These are phyloP conservation scores for Spea bombifrons DNA, from an alignment of 2,113 vertebrate genomes.

Conservation along the genomic window DNA sequence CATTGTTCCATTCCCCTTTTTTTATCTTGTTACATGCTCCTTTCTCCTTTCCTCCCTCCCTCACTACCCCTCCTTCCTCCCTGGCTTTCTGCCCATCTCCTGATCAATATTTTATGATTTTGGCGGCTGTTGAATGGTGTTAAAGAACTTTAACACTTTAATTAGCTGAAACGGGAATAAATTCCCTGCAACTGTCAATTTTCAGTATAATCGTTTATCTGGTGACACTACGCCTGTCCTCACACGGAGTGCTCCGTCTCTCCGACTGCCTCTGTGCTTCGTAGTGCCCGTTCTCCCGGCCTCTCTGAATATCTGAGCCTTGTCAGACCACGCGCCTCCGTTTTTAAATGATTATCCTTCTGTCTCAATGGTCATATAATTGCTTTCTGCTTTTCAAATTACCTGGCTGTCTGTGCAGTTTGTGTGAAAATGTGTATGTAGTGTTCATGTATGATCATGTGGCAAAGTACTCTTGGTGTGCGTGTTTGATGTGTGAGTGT, in stretches of 20 bases:
- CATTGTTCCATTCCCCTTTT: neutral
- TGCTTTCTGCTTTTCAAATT: neutral
- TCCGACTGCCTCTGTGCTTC: neutral
- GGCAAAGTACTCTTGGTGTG: no score
- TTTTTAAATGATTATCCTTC: neutral
- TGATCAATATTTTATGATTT: constrained; percentile 69
- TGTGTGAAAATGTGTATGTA: neutral
- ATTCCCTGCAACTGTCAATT: constrained; percentile 58
- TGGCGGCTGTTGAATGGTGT: constrained; percentile 64
- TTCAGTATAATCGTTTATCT: constrained; percentile 49
- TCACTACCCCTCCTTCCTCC: constrained; percentile 18
- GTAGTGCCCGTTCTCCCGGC: constrained; percentile 18
- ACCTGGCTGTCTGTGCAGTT: neutral
- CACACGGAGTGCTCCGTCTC: constrained; percentile 19
- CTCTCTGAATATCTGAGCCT: constrained; percentile 36
- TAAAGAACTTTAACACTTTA: constrained; percentile 71
- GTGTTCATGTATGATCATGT: neutral
- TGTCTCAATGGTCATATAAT: neutral
- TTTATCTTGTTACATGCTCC: neutral
- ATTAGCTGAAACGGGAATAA: constrained; percentile 67
- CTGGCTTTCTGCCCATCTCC: constrained; percentile 46
- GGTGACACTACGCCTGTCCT: constrained; percentile 36
- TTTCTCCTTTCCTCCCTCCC: neutral
- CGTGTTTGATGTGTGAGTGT: no score
- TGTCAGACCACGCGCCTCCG: constrained; percentile 16